Base-by-base conservation (phyloP, 1,140 invertebrate species). In the Temnothorax longispinosus region DNA sequence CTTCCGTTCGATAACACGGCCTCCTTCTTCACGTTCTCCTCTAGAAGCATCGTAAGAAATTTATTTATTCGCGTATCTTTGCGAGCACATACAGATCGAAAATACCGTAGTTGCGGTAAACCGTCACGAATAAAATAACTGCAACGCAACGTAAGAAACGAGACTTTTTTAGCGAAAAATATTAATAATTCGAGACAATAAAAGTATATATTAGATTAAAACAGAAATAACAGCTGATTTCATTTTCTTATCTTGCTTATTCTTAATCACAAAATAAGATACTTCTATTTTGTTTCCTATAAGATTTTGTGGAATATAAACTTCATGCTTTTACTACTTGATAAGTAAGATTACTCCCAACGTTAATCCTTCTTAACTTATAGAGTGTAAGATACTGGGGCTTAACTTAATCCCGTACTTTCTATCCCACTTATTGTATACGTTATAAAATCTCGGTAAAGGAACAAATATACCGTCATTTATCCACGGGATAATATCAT, bases 21-120 rank as follows among this genome's bases (percentile, higher is more conserved):
- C 44, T 60, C 8, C 69, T 84, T 35, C 15, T 54, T 84, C 54
- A 10, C 54, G 27, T 56, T 38, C 5, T 47, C 3, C n/a, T 27
- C 27, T 7, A 21, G 41, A n/a, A 32, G 5, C 18, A 44, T 47
- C 18, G 54, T 7, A 13, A 47, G n/a, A 50, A 50, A 84, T 84
- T 84, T 75, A 80, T 80, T 80, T 69, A 75, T 75, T 84, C 80
- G 27, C 80, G 44, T 84, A 75, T 84, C 67, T 84, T 6, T 47
- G 15, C 38, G 11, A n/a, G 32, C 41, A 47, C 18, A 47, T 67
- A 32, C 5, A 58, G 52, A 27, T 13, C 8, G 13, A 69, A 50
- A 10, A 2, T 50, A 13, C 18, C 38, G 41, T 13, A 15, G 2
- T 64, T 13, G 27, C 27, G 27, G 41, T 78, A 64, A 74, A 52